Conservation (phyloP, 2,797 vertebrate species). For the Ctenosaura bakeri region DNA sequence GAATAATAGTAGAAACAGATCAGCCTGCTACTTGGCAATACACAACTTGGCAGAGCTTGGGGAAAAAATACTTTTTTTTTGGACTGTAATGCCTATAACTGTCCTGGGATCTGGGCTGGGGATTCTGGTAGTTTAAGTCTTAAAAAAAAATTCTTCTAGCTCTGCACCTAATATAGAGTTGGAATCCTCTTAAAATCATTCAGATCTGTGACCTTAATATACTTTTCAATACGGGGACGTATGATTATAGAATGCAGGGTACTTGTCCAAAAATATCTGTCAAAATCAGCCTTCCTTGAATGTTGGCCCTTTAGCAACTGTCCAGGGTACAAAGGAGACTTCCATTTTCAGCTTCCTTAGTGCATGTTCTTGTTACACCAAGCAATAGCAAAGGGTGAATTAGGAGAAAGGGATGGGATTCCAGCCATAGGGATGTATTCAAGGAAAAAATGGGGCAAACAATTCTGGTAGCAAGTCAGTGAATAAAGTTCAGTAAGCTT, state of each 20-base stretch:
- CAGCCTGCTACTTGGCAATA: conserved; percentile 62
- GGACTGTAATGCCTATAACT: too few relatives aligned
- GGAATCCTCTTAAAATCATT: conserved; percentile 69
- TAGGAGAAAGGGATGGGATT: neutral
- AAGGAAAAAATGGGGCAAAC: neutral
- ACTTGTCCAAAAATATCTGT: neutral
- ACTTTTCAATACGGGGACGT: neutral
- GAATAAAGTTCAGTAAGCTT: neutral
- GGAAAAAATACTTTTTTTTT: too few relatives aligned
- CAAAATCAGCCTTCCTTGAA: neutral
- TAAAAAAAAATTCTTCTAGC: too few relatives aligned
- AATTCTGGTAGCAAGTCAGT: neutral
- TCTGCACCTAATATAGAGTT: conserved; percentile 57
- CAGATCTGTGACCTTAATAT: neutral
- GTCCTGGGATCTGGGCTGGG: too few relatives aligned
- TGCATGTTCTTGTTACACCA: neutral
- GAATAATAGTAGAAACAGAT: conserved; percentile 77
- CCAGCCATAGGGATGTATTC: too few relatives aligned
- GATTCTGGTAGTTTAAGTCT: too few relatives aligned
- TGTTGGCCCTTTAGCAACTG: neutral
- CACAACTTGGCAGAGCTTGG: neutral
- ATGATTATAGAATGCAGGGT: neutral
- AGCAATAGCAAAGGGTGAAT: neutral
- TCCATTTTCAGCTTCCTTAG: neutral
- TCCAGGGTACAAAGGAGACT: neutral